Conservation (phyloP, 2,888 invertebrate species). For the Cerastis leucographa region DNA sequence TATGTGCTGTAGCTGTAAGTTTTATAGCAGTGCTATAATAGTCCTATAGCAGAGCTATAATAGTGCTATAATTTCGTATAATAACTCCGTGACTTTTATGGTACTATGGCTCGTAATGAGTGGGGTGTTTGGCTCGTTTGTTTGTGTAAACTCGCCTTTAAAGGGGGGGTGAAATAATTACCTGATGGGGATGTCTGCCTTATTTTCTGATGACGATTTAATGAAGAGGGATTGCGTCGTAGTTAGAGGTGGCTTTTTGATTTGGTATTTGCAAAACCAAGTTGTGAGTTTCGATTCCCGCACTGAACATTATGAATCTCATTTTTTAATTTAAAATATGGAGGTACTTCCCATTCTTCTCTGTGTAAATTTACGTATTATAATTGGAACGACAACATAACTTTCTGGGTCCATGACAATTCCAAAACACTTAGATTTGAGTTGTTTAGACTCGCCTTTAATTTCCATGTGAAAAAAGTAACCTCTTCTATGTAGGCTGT, state of each 20-base stretch:
- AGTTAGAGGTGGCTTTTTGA: not conserved
- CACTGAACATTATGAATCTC: not conserved
- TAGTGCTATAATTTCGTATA: slow-evolving; percentile 60
- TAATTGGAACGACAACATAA: not conserved
- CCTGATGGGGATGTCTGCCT: slow-evolving; percentile 11
- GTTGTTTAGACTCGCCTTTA: not conserved
- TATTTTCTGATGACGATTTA: slow-evolving; percentile 18
- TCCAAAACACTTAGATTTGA: not conserved
- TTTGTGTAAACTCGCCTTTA: slow-evolving; percentile 21
- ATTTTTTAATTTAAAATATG: not conserved
- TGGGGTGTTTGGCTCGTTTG: slow-evolving; percentile 24
- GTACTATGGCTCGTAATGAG: slow-evolving; percentile 52
- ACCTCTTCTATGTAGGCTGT: not conserved
- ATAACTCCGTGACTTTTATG: slow-evolving; percentile 60
- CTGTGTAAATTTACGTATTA: not conserved
- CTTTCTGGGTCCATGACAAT: not conserved
- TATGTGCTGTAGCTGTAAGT: slow-evolving; percentile 63
- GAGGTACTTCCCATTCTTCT: not conserved
- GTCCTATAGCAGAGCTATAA: slow-evolving; percentile 64
- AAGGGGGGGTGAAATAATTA: slow-evolving; percentile 26
- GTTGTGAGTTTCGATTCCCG: not conserved
- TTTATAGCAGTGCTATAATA: slow-evolving; percentile 71
- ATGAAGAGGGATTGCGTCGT: not conserved
- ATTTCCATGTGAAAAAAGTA: not conserved
- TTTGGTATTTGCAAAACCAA: not conserved